Evolutionary conservation across 2,888 invertebrate species (phyloP).

Genomic region (Gerris lacustris): DNA sequence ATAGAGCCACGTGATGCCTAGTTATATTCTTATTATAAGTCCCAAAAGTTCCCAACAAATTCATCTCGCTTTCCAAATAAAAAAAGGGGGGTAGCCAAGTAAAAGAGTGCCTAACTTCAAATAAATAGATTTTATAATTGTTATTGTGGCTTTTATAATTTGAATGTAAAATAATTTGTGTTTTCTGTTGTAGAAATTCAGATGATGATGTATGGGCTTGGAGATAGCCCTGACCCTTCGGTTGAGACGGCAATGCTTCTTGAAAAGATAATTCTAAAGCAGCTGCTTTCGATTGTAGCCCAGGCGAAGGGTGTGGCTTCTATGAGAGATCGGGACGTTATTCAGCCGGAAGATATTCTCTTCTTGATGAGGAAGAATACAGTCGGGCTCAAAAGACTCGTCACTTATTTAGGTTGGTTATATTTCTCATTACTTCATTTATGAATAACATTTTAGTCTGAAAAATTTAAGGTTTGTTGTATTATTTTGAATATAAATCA

Average conservation of each 20-base stretch:
- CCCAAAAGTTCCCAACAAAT: too few species aligned
- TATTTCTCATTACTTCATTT: neutral
- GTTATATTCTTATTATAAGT: too few species aligned
- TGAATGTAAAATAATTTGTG: too few species aligned
- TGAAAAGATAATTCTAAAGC: slow-evolving; percentile 70
- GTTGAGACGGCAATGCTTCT: slow-evolving; percentile 70
- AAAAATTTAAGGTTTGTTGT: neutral
- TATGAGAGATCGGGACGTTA: slow-evolving; percentile 44
- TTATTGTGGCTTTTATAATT: too few species aligned
- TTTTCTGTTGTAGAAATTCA: slow-evolving; percentile 57
- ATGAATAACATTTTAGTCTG: neutral
- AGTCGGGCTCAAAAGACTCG: slow-evolving; percentile 57
- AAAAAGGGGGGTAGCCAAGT: too few species aligned
- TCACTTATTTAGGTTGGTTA: slow-evolving; percentile 51
- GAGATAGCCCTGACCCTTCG: slow-evolving; percentile 71
- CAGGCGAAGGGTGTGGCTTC: slow-evolving; percentile 58
- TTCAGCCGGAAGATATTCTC: slow-evolving; percentile 58
- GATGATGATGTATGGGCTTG: slow-evolving; percentile 86
- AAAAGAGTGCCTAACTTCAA: too few species aligned
- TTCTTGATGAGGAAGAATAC: slow-evolving; percentile 73
- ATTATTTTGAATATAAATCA: neutral
- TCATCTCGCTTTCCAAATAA: too few species aligned
- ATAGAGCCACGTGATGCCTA: too few species aligned
- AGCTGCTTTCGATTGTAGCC: slow-evolving; percentile 62
- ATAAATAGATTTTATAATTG: too few species aligned